Evolutionary conservation across 1,140 invertebrate species (phyloP).

Genomic region (Heterodera carotae): DNA sequence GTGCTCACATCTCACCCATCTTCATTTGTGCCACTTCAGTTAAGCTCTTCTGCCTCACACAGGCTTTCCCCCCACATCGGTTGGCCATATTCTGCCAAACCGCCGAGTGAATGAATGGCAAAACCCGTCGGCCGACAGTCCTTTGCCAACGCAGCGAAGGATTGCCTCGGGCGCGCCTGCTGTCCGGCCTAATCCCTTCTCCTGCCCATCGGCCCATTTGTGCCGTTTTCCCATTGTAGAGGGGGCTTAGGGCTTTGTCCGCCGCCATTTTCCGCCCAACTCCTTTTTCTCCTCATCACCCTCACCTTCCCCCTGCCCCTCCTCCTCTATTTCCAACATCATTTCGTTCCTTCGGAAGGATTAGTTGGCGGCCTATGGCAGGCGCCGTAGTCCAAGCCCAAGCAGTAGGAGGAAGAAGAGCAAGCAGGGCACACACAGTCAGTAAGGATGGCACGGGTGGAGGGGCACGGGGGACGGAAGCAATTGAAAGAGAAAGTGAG

Average conservation of each 20-base stretch:
- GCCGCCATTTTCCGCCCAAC: conserved; percentile 16
- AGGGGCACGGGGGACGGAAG: background rate
- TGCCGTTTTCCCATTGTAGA: conserved; percentile 17
- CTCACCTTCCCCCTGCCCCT: no score
- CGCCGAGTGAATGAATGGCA: background rate
- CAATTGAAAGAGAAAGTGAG: background rate
- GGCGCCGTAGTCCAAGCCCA: background rate
- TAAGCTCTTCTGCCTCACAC: conserved; percentile 2
- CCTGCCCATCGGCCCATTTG: conserved; percentile 6
- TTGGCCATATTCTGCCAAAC: conserved; percentile 11
- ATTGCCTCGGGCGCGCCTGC: conserved; percentile 19
- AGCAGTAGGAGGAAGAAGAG: background rate
- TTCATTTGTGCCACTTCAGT: conserved; percentile 9
- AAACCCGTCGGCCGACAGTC: background rate
- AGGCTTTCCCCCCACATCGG: background rate
- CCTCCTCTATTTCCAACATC: no score
- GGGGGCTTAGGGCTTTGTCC: conserved; percentile 14
- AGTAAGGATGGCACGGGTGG: background rate
- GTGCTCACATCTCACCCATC: background rate
- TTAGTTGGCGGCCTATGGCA: background rate
- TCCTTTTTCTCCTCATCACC: background rate
- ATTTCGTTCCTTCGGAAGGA: background rate
- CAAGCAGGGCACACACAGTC: conserved; percentile 1
- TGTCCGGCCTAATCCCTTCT: conserved; percentile 29
- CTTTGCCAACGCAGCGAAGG: background rate